Evolutionary conservation across 2,113 vertebrate species (phyloP).

Genomic region (Columba janthina): DNA sequence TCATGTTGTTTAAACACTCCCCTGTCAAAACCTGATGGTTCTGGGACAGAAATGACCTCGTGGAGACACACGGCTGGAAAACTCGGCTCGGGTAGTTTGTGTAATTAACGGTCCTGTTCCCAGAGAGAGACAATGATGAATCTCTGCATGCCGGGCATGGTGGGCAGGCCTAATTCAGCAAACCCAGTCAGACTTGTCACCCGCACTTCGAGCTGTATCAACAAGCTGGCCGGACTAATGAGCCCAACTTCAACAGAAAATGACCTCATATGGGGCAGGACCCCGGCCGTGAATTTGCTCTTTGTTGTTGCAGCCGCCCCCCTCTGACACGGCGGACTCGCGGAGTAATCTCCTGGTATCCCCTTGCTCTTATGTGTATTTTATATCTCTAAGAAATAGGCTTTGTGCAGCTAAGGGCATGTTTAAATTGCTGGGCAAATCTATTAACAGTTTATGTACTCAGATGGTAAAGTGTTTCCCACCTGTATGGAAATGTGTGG

Average conservation of each 20-base stretch:
- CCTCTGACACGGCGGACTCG: not conserved
- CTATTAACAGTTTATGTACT: not conserved
- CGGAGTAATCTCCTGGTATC: not conserved
- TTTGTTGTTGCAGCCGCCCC: conserved; percentile 14
- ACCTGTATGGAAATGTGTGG: not conserved
- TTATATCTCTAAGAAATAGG: not conserved
- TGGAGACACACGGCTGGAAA: conserved; percentile 17
- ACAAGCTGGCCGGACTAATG: conserved; percentile 48
- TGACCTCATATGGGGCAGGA: conserved; percentile 61
- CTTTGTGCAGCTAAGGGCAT: not conserved
- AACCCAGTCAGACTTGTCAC: conserved; percentile 63
- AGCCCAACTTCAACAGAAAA: conserved; percentile 33
- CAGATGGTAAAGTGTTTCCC: not conserved
- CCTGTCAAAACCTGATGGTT: not conserved
- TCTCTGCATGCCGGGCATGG: not conserved
- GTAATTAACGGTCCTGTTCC: conserved; percentile 50
- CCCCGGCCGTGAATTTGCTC: conserved; percentile 28
- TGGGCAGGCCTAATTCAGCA: conserved; percentile 35
- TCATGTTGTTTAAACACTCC: not conserved
- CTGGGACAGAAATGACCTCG: conserved; percentile 39
- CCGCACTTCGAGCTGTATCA: conserved; percentile 62
- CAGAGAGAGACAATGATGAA: conserved; percentile 44
- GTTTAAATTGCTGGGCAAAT: not conserved
- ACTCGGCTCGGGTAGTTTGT: not conserved
- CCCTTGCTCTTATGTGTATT: not conserved